Percentiles rank a stretch among this genome's conserved stretches.
These are phyloP conservation scores for Ormyrus rosae DNA, from an alignment of 2,888 invertebrate genomes.

Conservation along the genomic window DNA sequence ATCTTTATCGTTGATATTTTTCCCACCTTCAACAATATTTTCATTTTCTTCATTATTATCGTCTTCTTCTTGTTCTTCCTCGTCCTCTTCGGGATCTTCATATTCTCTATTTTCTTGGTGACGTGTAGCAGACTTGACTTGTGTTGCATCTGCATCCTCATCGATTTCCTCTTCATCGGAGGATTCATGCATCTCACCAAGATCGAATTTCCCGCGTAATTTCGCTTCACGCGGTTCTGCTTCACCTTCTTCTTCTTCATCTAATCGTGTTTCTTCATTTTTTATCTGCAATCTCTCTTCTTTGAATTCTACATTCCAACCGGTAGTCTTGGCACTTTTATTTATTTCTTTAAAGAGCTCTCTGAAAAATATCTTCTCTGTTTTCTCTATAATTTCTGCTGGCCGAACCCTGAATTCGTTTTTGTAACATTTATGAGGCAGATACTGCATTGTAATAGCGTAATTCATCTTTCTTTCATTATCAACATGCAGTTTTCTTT, in stretches of 20 bases:
- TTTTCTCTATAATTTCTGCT: conserved; percentile 82
- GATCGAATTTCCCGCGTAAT: conserved; percentile 52
- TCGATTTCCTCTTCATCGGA: conserved; percentile 84
- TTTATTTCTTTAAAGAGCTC: conserved; percentile 81
- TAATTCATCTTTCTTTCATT: conserved; percentile 81
- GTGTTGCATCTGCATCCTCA: conserved; percentile 77
- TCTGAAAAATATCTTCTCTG: conserved; percentile 85
- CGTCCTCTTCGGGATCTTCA: conserved; percentile 77
- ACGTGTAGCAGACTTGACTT: conserved; percentile 68
- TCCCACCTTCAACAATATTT: conserved; percentile 57
- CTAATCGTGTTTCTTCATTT: conserved; percentile 67
- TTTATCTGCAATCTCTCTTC: conserved; percentile 73
- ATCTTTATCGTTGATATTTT: no score
- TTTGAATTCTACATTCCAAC: conserved; percentile 75
- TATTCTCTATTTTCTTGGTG: conserved; percentile 77
- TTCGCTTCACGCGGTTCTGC: background rate
- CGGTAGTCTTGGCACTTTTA: conserved; percentile 79
- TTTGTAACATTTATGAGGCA: conserved; percentile 86
- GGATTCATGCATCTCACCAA: conserved; percentile 77
- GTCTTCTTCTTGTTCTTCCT: conserved; percentile 72
- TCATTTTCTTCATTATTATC: conserved; percentile 64
- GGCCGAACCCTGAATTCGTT: conserved; percentile 85
- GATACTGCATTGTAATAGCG: conserved; percentile 83
- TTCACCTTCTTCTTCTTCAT: conserved; percentile 71
- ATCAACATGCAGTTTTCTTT: conserved; percentile 78